Base-by-base conservation (phyloP, 2,888 invertebrate species). In the Ryuthela nishihirai region DNA sequence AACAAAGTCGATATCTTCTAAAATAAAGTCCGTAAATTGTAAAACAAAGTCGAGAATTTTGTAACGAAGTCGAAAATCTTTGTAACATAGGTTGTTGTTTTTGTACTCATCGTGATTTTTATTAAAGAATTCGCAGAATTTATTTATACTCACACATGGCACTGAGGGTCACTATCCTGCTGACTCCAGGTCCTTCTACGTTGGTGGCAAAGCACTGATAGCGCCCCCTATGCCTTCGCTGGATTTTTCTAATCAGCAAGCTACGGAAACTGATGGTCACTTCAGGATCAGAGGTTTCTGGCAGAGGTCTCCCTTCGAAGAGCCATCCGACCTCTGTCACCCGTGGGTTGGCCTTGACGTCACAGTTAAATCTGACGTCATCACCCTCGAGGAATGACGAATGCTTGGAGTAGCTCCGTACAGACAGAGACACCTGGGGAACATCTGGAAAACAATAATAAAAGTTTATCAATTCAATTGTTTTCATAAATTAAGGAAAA, bases 351-450 rank as follows among this genome's bases (percentile, higher is more conserved):
- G 91, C 87, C 72, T 85, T 83, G 70, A 90, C 87, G 78, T 88
- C 87, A 77, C 91, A 91, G 78, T 90, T 89, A 77, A 91, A 90
- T 79, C 90, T 90, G 59, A 90, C 88, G 77, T 90, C 90, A 72
- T 89, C 90, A 45, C 90, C 89, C 76, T 91, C 91, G 76, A 89
- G 89, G 78, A 91, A 90, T 78, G 88, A 88, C 67, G 86, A 85
- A 52, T 87, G 84, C 17, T 44, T 49, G 7, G 38, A 34, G 55
- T 88, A 89, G 71, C 88, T 86, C 70, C 90, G 90, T 66, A 91
- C 80, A 61, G 85, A 81, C 68, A 91, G 75, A 50, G 84, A 82
- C 64, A 91, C 88, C 72, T 88, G 83, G 42, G 91, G 91, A 17
- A 89, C 85, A 79, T 89, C 91, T 91, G 17, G 15, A 15, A 7